Conservation (phyloP, 2,113 vertebrate species). For the Rhagologus leucostigma region DNA sequence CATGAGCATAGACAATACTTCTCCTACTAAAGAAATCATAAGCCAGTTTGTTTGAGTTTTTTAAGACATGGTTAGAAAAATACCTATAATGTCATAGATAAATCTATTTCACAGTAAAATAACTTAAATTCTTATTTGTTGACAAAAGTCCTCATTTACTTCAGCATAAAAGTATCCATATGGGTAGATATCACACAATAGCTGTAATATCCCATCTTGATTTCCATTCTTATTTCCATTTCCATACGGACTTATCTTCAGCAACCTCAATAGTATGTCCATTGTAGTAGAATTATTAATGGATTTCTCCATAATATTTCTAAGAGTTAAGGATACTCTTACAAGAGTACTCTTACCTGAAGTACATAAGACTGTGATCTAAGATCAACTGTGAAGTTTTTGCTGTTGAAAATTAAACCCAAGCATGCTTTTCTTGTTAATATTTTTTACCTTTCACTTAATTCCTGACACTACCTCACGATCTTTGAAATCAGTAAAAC, state of each 20-base stretch:
- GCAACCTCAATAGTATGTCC: background rate
- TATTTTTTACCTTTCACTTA: background rate
- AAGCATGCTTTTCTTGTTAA: background rate
- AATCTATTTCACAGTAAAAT: background rate
- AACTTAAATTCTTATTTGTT: background rate
- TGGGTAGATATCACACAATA: background rate
- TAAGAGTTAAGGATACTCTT: background rate
- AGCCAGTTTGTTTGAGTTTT: background rate
- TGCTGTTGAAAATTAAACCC: background rate
- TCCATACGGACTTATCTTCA: background rate
- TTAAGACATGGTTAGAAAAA: background rate
- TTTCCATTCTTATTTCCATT: background rate
- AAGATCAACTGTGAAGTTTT: background rate
- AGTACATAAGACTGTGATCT: background rate
- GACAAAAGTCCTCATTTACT: background rate
- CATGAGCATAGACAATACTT: background rate
- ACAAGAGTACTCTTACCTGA: background rate
- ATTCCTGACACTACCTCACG: background rate
- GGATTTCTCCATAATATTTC: background rate
- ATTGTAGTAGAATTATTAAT: background rate
- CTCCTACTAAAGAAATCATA: background rate
- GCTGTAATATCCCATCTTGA: background rate
- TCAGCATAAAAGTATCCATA: background rate
- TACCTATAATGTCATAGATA: background rate
- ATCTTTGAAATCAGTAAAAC: background rate